Conservation (phyloP, 2,113 vertebrate genomes). For the Apteryx mantelli region DNA sequence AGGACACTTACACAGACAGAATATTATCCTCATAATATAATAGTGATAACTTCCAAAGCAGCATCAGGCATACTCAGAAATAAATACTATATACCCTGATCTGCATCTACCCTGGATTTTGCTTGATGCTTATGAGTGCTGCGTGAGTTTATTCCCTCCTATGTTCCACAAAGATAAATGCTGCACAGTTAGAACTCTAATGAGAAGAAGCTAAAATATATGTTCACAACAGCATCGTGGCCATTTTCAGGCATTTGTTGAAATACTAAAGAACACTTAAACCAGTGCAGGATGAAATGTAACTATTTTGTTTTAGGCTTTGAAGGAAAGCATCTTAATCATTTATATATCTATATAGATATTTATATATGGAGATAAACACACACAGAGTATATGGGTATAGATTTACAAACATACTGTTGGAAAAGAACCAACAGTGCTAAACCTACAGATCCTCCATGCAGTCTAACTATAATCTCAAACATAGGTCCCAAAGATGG, state of each 20-base stretch:
- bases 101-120: not conserved
- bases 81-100: not conserved
- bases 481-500: not conserved
- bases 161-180: not conserved
- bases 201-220: not conserved
- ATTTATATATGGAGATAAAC: not conserved
- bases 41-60: not conserved
- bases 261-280: not conserved
- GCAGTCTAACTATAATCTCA: not conserved
- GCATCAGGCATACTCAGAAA: not conserved
- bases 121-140: not conserved
- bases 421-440: not conserved
- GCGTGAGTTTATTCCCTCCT: not conserved
- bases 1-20: not conserved
- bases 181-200: slow-evolving; percentile 1
- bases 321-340: not conserved
- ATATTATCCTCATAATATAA: not conserved
- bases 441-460: not conserved
- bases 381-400: not conserved
- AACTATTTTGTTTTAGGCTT: not conserved
- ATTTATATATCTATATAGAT: not conserved
- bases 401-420: not conserved
- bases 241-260: not conserved
- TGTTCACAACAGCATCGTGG: not conserved
- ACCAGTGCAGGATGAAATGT: not conserved